A percentile compares a stretch with the other conserved stretches of the same genome.
phyloP scores from a whole-genome alignment of 2,797 vertebrate species.

The Rhyacichthys aspro region DNA sequence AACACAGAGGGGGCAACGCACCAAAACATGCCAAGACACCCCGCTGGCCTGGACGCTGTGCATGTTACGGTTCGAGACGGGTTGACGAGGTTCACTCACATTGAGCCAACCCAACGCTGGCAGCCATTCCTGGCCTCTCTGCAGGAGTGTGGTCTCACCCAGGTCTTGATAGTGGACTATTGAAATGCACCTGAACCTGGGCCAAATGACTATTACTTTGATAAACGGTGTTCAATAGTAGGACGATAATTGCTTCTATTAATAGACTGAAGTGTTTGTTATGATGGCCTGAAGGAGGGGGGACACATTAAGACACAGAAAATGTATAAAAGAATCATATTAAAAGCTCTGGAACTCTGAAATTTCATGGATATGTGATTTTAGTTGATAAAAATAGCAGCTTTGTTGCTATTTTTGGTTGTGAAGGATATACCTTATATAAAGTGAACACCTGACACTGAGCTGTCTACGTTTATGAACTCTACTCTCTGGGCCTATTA shows the following conservation, averaged over 20 bases:
- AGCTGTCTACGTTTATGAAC: constrained; percentile 32
- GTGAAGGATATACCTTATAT: constrained; percentile 46
- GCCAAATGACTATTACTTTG: constrained; percentile 29
- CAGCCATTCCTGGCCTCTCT: background rate
- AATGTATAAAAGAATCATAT: too few relatives aligned
- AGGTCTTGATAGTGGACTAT: constrained; percentile 11
- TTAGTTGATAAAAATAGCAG: constrained; percentile 65
- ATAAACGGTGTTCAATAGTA: constrained; percentile 41
- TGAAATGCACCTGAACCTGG: constrained; percentile 18
- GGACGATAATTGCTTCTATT: constrained; percentile 63
- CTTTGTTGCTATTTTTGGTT: constrained; percentile 60
- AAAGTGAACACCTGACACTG: constrained; percentile 58
- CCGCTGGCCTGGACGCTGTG: constrained; percentile 16
- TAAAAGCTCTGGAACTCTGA: constrained; percentile 52
- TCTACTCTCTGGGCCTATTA: constrained; percentile 15
- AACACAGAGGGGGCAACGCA: constrained; percentile 19
- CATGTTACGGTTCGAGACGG: constrained; percentile 18
- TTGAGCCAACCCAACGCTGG: background rate
- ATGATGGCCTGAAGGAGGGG: constrained; percentile 33
- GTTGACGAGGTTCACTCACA: constrained; percentile 5
- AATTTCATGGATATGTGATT: constrained; percentile 41
- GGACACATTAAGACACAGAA: constrained; percentile 20
- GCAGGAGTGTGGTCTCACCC: background rate
- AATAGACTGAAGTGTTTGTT: constrained; percentile 59
- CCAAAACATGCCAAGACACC: constrained; percentile 15